Evolutionary conservation across 2,797 vertebrate genomes (phyloP), one percentile per base, ranked within the genome.

Genomic region (Philypnodon macrostomus): DNA sequence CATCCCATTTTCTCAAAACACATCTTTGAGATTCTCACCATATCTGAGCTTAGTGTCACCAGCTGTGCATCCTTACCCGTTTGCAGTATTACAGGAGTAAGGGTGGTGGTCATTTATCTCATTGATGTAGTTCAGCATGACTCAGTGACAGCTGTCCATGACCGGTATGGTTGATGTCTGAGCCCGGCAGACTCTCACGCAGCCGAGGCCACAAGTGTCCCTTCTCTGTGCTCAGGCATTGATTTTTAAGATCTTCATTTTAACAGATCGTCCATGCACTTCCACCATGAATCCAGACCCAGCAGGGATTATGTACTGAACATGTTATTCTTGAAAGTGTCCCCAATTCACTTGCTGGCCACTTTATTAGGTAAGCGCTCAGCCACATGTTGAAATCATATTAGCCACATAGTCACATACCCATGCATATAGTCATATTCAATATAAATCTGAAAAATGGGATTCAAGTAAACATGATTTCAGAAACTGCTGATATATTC

Each of bases 161-260:
- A 30, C 26, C 7, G 9, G 8, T 29, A 16, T n/a, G 41, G 4
- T 18, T 44, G 41, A 44, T 42, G 40, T 16, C 26, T 16, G 23
- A 11, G 24, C 39, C 9, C 9, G 39, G 14, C 24, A 27, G 14
- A 42, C 13, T 29, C 39, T 42, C 39, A 29, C 24, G 23, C 39
- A 42, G 39, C 24, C 16, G 14, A 16, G 27, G 39, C 14, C 39
- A 42, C 39, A 42, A 42, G 39, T 42, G 39, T n/a, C 14, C 37
- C 37, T 39, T 24, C 37, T 27, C 39, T 27, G 14, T 16, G 39
- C 16, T 42, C 39, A 6, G n/a, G 39, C 14, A 42, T 29, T 18
- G 41, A 44, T 44, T 30, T 44, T 16, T 44, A 16, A 12, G 41
- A 11, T 13, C 19, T 39, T 24, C 18, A 23, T 39, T 24, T 39